A percentile compares a stretch with the other conserved stretches of the same genome.
These are phyloP conservation scores for Mesaphorura yosii DNA, from an alignment of 1,140 invertebrate species.

Conservation along the genomic window DNA sequence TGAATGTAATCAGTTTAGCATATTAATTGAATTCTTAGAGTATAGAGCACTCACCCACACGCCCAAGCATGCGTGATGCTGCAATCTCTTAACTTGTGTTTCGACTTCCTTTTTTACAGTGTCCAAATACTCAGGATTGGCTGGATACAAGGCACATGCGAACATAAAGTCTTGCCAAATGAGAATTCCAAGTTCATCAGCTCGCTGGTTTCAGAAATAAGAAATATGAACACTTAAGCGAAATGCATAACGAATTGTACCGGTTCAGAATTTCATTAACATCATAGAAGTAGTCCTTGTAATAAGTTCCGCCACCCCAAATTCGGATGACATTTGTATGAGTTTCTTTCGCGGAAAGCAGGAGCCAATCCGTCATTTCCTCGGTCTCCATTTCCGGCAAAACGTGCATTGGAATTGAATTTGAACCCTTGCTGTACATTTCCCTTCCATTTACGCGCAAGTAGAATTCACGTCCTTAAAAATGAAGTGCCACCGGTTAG, in stretches of 20 bases:
- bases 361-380: constrained; percentile 41
- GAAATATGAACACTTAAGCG: neutral
- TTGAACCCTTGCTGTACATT: constrained; percentile 93
- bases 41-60: too few relatives aligned
- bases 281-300: constrained; percentile 82
- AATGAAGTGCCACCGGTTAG: constrained; percentile 24
- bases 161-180: constrained; percentile 97
- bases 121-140: constrained; percentile 53
- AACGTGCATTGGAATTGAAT: constrained; percentile 84
- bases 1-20: too few relatives aligned
- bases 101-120: constrained; percentile 64
- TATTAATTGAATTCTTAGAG: too few relatives aligned
- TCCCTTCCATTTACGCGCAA: constrained; percentile 75
- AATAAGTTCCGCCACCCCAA: constrained; percentile 96
- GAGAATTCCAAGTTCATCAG: constrained; percentile 67
- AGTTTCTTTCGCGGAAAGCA: constrained; percentile 59
- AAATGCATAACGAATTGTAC: neutral
- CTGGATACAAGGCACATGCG: constrained; percentile 91
- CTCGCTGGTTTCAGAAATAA: constrained; percentile 32
- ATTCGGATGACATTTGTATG: constrained; percentile 91
- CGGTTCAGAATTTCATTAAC: constrained; percentile 35
- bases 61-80: constrained; percentile 77
- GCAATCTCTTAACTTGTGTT: constrained; percentile 71
- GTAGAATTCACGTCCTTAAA: constrained; percentile 67
- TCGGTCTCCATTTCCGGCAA: constrained; percentile 62